Evolutionary conservation across 2,888 invertebrate genomes (phyloP).

Genomic region (Lottia scabra): DNA sequence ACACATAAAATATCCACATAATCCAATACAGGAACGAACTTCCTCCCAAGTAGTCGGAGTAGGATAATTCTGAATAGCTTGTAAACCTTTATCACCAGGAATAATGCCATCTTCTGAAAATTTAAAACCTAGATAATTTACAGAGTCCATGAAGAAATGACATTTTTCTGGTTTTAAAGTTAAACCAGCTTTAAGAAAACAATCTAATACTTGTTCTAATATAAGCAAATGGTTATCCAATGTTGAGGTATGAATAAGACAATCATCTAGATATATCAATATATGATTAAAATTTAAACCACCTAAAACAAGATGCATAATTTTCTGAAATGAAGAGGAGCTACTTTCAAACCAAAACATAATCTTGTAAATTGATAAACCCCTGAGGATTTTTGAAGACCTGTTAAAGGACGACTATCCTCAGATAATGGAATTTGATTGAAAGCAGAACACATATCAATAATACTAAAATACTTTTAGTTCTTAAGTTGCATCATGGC

Average conservation of each 20-base stretch:
- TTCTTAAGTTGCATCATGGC: not conserved
- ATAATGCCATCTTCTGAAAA: not conserved
- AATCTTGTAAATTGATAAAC: no score
- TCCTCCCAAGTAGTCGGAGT: not conserved
- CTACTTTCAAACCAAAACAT: no score
- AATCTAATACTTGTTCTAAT: not conserved
- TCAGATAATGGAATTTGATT: no score
- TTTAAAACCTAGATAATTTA: not conserved
- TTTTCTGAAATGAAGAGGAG: no score
- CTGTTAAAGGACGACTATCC: no score
- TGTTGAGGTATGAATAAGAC: not conserved
- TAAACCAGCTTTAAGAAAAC: not conserved
- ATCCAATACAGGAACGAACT: not conserved
- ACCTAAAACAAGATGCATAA: no score
- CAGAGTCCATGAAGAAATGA: not conserved
- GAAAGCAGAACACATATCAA: no score
- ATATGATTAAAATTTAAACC: no score
- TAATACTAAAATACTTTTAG: not conserved
- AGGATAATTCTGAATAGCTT: not conserved
- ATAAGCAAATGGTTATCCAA: not conserved
- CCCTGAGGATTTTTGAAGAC: no score
- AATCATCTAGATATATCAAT: not conserved
- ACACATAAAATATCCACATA: slow-evolving; percentile 4
- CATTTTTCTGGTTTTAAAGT: not conserved
- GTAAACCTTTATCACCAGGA: not conserved